Evolutionary conservation across 2,888 invertebrate genomes (phyloP), one percentile per base, ranked within the genome.

Genomic region (Agrotis clavis): DNA sequence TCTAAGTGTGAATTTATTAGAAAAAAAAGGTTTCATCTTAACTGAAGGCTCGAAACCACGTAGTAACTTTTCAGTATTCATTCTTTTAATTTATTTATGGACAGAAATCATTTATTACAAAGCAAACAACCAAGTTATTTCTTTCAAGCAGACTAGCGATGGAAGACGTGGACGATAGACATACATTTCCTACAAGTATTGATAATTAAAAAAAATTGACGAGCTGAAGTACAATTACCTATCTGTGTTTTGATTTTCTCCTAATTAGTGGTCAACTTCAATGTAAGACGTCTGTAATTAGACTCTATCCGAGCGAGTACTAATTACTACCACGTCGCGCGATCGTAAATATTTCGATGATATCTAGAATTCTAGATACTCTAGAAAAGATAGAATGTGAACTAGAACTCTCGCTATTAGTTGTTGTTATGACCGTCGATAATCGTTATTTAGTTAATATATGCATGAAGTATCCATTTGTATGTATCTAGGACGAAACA

Each of bases 231-330:
- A 35, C 35, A 35, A 41, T 41, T 19, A 19, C 13, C 9, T 30
- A 21, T 47, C 0, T 76, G 18, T 70, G 41, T 75, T 76, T 66
- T 66, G 57, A 54, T 13, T 45, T 4, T 50, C 50, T 63, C 16
- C 54, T 53, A 66, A 77, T 41, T 60, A 47, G 5, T 7, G 11
- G 30, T 50, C 54, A 25, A 25, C 3, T 63, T 64, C 45, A 53
- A 35, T 19, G 5, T 50, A 41, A 11, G 35, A 19, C 13, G 51
- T 21, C 2, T 47, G 62, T 71, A 65, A 18, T 77, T 78, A 71
- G n/a, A 57, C 51, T 30, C 30, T 35, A 64, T 73, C 35, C 13
- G 48, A 45, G 16, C 13, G 51, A 35, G 7, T 16, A 25, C 16
- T 56, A 18, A 13, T 64, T 18, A 25, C n/a, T 60, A 11, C 19